Percentiles rank a stretch among this genome's conserved stretches.
Conservation (phyloP, 2,888 invertebrate species). For the Nesidiocoris tenuis region DNA sequence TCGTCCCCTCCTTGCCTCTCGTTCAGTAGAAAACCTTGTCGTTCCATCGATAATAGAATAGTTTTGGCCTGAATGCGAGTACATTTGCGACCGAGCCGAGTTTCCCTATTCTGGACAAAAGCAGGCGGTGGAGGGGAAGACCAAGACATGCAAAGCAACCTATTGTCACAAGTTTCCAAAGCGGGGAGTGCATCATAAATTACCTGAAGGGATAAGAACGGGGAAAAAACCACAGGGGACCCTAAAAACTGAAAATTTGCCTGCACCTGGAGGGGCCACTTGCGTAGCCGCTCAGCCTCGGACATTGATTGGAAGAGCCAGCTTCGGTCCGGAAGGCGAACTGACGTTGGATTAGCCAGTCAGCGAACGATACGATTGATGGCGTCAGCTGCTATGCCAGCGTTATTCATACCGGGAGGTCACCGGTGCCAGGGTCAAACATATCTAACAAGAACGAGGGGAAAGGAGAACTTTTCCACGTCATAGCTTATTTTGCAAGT, state of each 20-base stretch:
- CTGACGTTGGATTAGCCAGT: neutral
- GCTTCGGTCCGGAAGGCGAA: neutral
- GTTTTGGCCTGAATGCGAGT: constrained; percentile 34
- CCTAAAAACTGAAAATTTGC: constrained; percentile 39
- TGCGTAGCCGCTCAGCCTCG: constrained; percentile 1
- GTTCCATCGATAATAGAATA: constrained; percentile 32
- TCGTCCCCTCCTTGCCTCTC: neutral
- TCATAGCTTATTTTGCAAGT: no score
- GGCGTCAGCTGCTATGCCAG: neutral
- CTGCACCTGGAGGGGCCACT: no score
- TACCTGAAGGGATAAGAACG: constrained; percentile 18
- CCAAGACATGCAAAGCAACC: constrained; percentile 39
- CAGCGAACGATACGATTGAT: neutral
- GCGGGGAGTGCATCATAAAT: constrained; percentile 40
- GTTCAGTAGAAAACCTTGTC: neutral
- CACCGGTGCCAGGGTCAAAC: no score
- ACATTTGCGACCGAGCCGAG: constrained; percentile 27
- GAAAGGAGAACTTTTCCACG: no score
- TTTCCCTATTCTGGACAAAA: constrained; percentile 32
- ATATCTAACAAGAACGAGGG: no score
- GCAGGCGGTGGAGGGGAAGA: constrained; percentile 2
- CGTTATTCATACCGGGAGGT: neutral
- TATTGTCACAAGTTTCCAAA: constrained; percentile 25
- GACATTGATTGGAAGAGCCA: neutral
- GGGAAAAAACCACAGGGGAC: constrained; percentile 17